Percentiles rank a stretch among this genome's conserved stretches.
Evolutionary conservation across 2,888 invertebrate genomes (phyloP).

Genomic region (Metalampra italica): DNA sequence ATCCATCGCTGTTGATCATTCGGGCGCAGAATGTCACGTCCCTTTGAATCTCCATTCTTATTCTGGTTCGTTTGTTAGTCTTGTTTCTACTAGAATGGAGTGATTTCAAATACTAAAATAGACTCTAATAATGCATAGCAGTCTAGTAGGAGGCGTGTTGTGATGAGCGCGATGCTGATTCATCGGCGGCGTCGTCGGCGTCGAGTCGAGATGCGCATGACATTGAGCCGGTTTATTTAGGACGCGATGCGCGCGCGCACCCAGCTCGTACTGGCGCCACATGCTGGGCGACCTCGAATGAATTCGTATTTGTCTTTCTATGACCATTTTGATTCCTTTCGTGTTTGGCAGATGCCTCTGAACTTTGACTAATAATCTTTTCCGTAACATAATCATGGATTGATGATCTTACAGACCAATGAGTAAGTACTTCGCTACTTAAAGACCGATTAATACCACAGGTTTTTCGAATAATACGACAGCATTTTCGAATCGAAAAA

Average conservation of each 20-base stretch:
- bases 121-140: constrained; percentile 7
- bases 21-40: no score
- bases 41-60: no score
- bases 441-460: no score
- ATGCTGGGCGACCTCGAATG: constrained; percentile 11
- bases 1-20: no score
- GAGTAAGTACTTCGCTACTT: no score
- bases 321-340: not conserved
- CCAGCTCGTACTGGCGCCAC: constrained; percentile 24
- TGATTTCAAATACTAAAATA: constrained; percentile 7
- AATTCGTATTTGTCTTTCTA: not conserved
- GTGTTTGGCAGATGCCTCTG: no score
- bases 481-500: no score
- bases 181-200: constrained; percentile 11
- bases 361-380: no score
- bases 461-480: no score
- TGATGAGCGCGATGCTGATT: constrained; percentile 11
- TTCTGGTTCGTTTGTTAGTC: no score
- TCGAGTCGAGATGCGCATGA: constrained; percentile 16
- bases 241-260: constrained; percentile 26
- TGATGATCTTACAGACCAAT: no score
- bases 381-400: no score
- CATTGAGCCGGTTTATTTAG: constrained; percentile 53
- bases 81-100: constrained; percentile 1
- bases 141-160: constrained; percentile 1